Evolutionary conservation across 2,888 invertebrate species (phyloP), one percentile per base, ranked within the genome.

Genomic region (Pyralis farinalis): DNA sequence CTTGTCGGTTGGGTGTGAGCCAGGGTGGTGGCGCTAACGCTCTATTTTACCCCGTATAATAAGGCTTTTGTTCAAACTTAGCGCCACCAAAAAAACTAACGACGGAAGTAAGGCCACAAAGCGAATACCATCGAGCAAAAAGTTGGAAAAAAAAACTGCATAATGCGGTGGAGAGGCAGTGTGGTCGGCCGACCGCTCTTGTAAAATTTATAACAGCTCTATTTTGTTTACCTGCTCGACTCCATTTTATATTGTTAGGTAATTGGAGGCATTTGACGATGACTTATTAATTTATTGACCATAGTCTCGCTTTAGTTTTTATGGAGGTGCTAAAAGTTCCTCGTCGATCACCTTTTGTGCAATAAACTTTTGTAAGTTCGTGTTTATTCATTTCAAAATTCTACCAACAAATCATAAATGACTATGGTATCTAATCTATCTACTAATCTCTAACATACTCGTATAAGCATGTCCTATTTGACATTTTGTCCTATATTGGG

Each of bases 121-220:
- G 85, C 74, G 61, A 87, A 86, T 82, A 66, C 82, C 83, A 77
- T 57, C 63, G 69, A 71, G 69, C 84, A 85, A 87, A 87, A 86
- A 85, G 59, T 63, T 34, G 36, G 52, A 51, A 49, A 80, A 81
- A 84, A 85, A 85, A 86, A 80, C 67, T 66, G 83, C 82, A 86
- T 79, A 83, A 83, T 83, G 82, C 71, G 76, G 76, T 79, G 58
- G 72, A 66, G 69, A 65, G 61, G 61, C 75, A 64, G 71, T 69
- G 77, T 73, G 75, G 74, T 64, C 75, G 62, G 66, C 66, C 66
- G 56, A 69, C 72, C 70, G 72, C 76, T 82, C 76, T 86, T 81
- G 82, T 85, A 77, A 85, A 86, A 87, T 88, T 86, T 87, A 87
- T 71, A 86, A 87, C 87, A 83, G 77, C 87, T 87, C 84, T 85